These are phyloP conservation scores for Pachypeltis micranthus DNA, from an alignment of 1,140 invertebrate species.

Conservation along the genomic window DNA sequence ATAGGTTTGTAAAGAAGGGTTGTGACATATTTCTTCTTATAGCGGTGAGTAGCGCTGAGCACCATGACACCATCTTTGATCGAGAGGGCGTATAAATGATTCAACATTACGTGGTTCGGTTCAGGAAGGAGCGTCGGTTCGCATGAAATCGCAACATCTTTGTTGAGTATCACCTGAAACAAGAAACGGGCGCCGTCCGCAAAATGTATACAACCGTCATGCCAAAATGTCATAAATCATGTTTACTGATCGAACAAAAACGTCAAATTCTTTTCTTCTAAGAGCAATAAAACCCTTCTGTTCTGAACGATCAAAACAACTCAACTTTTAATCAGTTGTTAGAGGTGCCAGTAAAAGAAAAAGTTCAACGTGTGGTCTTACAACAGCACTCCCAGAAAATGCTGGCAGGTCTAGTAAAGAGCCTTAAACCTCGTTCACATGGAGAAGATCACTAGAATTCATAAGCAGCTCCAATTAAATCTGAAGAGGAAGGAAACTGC, in stretches of 20 bases:
- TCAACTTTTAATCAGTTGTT: background rate
- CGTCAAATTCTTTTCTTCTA: background rate
- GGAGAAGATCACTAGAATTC: no score
- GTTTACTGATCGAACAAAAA: background rate
- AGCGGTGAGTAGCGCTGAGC: slow-evolving; percentile 89
- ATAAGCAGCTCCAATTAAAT: no score
- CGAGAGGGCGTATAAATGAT: slow-evolving; percentile 98
- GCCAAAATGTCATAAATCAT: no score
- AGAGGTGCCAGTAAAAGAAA: background rate
- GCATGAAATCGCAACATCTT: slow-evolving; percentile 93
- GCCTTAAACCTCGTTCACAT: no score
- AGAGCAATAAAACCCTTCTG: background rate
- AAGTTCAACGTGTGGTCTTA: background rate
- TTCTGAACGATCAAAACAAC: background rate
- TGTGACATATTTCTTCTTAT: slow-evolving; percentile 98
- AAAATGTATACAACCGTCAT: no score
- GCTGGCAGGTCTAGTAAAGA: no score
- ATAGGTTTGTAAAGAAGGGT: slow-evolving; percentile 98
- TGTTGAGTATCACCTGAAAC: slow-evolving; percentile 84
- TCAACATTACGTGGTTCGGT: slow-evolving; percentile 98
- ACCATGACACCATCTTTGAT: slow-evolving; percentile 99
- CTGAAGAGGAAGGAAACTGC: no score
- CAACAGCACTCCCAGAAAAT: no score
- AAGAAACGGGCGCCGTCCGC: background rate
- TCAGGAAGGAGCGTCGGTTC: slow-evolving; percentile 97